phyloP scores from a whole-genome alignment of 64 coral and sea anemone species.

The Montipora efflorescens region DNA sequence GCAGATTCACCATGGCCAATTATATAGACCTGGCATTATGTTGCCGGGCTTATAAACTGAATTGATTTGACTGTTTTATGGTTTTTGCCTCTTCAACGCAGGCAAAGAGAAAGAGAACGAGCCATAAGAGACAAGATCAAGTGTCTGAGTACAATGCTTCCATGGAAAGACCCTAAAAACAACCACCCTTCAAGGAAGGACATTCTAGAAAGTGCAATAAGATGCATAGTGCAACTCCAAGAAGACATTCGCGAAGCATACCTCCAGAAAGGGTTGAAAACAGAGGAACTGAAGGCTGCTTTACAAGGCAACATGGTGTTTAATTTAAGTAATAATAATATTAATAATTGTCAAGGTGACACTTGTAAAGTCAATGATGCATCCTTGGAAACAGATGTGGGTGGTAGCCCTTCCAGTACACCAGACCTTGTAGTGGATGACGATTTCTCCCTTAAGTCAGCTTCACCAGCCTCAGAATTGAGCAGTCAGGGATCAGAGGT shows the following conservation, averaged over 20 bases:
- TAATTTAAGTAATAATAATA: background rate
- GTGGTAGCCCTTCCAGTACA: background rate
- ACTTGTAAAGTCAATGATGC: background rate
- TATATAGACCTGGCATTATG: too few relatives aligned
- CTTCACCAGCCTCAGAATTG: conserved; percentile 15
- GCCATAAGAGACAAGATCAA: conserved; percentile 48
- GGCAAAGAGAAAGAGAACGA: conserved; percentile 65
- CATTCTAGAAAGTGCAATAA: conserved; percentile 59
- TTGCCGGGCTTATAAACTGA: too few relatives aligned
- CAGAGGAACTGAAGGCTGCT: background rate
- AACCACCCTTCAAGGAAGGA: conserved; percentile 37
- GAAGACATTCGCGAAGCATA: conserved; percentile 39
- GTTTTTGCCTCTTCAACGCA: background rate
- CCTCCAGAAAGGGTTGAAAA: conserved; percentile 40
- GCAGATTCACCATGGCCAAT: too few relatives aligned
- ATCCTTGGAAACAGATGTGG: background rate
- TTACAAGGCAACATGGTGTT: background rate
- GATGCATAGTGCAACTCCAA: conserved; percentile 42
- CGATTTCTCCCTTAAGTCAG: background rate
- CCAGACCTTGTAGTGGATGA: conserved; percentile 20
- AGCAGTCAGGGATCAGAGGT: conserved; percentile 10
- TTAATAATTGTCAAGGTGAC: background rate
- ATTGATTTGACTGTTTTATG: background rate
- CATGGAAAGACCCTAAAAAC: background rate
- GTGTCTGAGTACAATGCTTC: conserved; percentile 44